Percentiles rank a stretch among this genome's conserved stretches.
Conservation (phyloP, 2,888 invertebrate genomes). For the Megaustenia siamemsis region DNA sequence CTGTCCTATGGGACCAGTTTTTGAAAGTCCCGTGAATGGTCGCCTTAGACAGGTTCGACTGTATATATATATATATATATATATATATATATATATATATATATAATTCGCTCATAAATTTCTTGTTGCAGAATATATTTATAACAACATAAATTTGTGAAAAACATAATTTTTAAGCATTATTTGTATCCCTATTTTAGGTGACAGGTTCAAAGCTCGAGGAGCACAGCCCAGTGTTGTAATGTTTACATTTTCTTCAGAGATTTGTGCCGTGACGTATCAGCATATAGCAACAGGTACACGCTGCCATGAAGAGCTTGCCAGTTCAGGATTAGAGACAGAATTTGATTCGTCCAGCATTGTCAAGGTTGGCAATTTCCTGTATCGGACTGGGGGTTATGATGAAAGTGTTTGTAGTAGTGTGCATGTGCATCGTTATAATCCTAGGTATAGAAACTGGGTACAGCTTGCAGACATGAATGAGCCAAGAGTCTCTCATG, state of each 20-base stretch:
- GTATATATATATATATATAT: too few species aligned
- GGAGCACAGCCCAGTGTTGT: conserved; percentile 65
- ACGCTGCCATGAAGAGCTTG: conserved; percentile 72
- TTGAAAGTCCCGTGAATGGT: too few species aligned
- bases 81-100: too few species aligned
- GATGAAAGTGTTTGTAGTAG: conserved; percentile 67
- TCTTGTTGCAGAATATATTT: too few species aligned
- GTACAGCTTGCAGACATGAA: conserved; percentile 73
- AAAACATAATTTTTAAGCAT: neutral
- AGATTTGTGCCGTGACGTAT: conserved; percentile 64
- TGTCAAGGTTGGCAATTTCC: conserved; percentile 75
- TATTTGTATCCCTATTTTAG: conserved; percentile 29
- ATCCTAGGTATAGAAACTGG: conserved; percentile 74
- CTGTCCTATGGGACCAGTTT: too few species aligned
- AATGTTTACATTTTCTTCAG: conserved; percentile 64
- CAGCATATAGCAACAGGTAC: conserved; percentile 64
- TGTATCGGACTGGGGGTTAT: conserved; percentile 78
- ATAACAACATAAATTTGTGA: too few species aligned
- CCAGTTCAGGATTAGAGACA: conserved; percentile 63
- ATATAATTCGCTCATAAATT: too few species aligned
- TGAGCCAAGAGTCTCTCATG: conserved; percentile 75
- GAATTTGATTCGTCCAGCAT: conserved; percentile 73
- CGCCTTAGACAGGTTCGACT: too few species aligned
- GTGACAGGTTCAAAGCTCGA: conserved; percentile 62
- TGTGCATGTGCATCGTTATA: conserved; percentile 67